These are phyloP conservation scores for Pachyseris speciosa DNA, from an alignment of 64 coral and sea anemone genomes.

Conservation along the genomic window DNA sequence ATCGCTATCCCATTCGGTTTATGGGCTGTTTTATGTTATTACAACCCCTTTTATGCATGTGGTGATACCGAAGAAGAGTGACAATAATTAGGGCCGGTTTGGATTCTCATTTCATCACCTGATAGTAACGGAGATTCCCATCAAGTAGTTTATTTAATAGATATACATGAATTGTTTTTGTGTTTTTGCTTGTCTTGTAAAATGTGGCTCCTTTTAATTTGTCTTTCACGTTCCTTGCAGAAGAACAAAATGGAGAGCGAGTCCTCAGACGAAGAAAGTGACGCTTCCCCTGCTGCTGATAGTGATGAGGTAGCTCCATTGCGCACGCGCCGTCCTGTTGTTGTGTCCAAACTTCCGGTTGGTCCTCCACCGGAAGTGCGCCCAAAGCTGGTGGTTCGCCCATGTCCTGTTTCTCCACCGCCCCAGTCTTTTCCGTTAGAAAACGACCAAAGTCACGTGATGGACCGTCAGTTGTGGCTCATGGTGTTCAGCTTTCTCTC, in stretches of 20 bases:
- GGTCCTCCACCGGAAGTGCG: conserved; percentile 81
- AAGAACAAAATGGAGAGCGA: conserved; percentile 66
- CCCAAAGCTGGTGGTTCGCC: conserved; percentile 83
- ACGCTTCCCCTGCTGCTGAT: conserved; percentile 12
- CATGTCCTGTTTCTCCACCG: conserved; percentile 78
- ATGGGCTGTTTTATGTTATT: neutral
- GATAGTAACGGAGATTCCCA: too few species aligned
- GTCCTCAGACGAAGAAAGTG: conserved; percentile 79
- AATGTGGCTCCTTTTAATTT: neutral
- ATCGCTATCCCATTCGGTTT: too few species aligned
- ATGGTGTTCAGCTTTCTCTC: conserved; percentile 79
- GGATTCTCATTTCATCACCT: too few species aligned
- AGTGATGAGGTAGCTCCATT: neutral
- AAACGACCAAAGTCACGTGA: conserved; percentile 67
- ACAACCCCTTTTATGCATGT: neutral
- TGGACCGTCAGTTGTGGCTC: conserved; percentile 77
- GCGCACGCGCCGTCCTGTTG: conserved; percentile 3
- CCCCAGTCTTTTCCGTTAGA: conserved; percentile 64
- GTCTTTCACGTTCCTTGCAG: conserved; percentile 5
- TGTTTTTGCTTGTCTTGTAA: too few species aligned
- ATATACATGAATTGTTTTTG: too few species aligned
- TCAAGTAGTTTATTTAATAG: too few species aligned
- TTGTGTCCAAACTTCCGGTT: conserved; percentile 42
- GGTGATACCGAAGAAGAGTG: too few species aligned
- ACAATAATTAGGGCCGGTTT: too few species aligned